phyloP scores from a whole-genome alignment of 1,140 invertebrate species.

The Procambarus virginalis region DNA sequence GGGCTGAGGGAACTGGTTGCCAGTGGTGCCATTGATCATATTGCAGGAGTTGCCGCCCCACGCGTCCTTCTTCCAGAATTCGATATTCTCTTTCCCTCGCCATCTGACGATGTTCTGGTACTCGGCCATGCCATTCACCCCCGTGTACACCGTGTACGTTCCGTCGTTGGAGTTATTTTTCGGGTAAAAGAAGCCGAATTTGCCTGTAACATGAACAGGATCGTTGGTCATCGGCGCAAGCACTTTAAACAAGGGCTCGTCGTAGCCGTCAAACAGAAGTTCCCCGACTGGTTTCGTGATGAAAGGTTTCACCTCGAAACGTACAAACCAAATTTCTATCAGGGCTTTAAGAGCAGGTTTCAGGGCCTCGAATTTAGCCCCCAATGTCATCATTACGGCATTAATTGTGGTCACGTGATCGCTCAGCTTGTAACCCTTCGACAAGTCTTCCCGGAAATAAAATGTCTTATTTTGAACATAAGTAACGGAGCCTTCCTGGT shows the following conservation, averaged over 20 bases:
- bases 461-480: constrained; percentile 70
- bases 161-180: constrained; percentile 77
- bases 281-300: constrained; percentile 82
- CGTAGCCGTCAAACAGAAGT: constrained; percentile 86
- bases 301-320: constrained; percentile 73
- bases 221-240: constrained; percentile 46
- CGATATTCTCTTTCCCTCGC: constrained; percentile 66
- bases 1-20: constrained; percentile 70
- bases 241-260: constrained; percentile 79
- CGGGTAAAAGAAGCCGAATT: constrained; percentile 70
- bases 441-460: constrained; percentile 57
- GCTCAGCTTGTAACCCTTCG: constrained; percentile 33
- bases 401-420: constrained; percentile 58
- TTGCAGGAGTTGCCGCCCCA: constrained; percentile 66
- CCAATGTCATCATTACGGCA: constrained; percentile 53
- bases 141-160: constrained; percentile 76
- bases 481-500: constrained; percentile 68
- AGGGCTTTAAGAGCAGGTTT: neutral
- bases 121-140: constrained; percentile 73
- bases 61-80: constrained; percentile 54
- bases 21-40: constrained; percentile 71
- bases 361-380: neutral
- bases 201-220: constrained; percentile 86
- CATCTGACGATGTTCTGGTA: constrained; percentile 72
- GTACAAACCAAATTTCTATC: constrained; percentile 34